A percentile compares a stretch with the other conserved stretches of the same genome.
Evolutionary conservation across 2,797 vertebrate species (phyloP).

Genomic region (Lepilemur ruficaudatus): DNA sequence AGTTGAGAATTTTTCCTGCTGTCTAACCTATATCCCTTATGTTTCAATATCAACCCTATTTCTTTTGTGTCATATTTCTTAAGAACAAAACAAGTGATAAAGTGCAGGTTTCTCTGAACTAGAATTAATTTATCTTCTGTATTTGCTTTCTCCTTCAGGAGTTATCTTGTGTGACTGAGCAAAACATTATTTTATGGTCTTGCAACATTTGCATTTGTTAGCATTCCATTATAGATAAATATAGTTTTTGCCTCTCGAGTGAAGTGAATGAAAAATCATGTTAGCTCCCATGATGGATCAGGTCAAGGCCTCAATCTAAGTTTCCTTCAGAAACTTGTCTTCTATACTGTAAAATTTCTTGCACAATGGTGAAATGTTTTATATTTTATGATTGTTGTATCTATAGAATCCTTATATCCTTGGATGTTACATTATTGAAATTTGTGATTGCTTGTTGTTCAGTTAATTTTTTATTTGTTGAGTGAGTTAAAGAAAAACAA

Average conservation of each 20-base stretch:
- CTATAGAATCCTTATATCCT: slow-evolving; percentile 4
- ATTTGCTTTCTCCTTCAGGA: slow-evolving; percentile 54
- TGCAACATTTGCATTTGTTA: not conserved
- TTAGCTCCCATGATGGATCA: not conserved
- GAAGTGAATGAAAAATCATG: slow-evolving; percentile 60
- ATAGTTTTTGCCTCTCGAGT: not conserved
- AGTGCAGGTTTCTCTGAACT: slow-evolving; percentile 5
- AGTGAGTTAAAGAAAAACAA: not conserved
- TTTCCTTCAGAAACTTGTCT: not conserved
- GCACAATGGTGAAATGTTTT: not conserved
- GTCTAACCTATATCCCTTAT: not conserved
- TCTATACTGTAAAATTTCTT: slow-evolving; percentile 3
- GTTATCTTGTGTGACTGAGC: slow-evolving; percentile 47
- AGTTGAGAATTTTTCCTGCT: not conserved
- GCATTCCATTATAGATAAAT: slow-evolving; percentile 14
- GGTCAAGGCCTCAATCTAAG: slow-evolving; percentile 51
- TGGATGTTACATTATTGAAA: not conserved
- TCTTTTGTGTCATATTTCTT: slow-evolving; percentile 17
- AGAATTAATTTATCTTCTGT: slow-evolving; percentile 44
- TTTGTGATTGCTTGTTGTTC: not conserved
- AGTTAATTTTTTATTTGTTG: not conserved
- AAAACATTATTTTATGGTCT: slow-evolving; percentile 51
- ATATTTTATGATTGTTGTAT: slow-evolving; percentile 30
- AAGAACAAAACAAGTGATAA: not conserved
- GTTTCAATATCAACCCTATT: not conserved